Evolutionary conservation across 2,888 invertebrate genomes (phyloP), one percentile per base, ranked within the genome.

Genomic region (Pandemis cinnamomeana): DNA sequence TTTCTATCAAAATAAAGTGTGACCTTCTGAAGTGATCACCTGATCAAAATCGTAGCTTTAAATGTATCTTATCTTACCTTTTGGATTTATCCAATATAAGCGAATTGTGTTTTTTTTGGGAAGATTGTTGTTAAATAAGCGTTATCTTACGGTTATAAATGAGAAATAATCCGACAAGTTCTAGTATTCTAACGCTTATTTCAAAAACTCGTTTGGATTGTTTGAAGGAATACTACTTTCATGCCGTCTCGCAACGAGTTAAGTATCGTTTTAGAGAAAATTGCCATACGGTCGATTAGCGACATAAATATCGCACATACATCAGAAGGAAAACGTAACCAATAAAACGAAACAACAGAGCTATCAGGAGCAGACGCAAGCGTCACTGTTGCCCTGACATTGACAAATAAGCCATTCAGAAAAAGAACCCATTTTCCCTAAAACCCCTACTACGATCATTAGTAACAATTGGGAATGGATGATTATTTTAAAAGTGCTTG

Each of bases 331-430:
- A 84, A 85, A 83, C 83, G 86, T 85, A 82, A 83, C 87, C 88
- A 88, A 90, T 89, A 88, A 89, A 91, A 87, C 84, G 87, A 89
- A 89, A 89, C 89, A 90, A 88, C 84, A 81, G 83, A 83, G 86
- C 89, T 86, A 89, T 91, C 91, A 90, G 86, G 85, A 88, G 84
- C 91, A 91, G 89, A 89, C 88, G 88, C 85, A 86, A 79, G 85
- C 88, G 86, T 89, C 89, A 88, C 87, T 86, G 86, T 84, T 81
- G 83, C 78, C 78, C 84, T 88, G 91, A 91, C 90, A 88, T 90
- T 91, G 90, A 91, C 91, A 91, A 90, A 91, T 91, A 91, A 89
- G 88, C 87, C 86, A 86, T 88, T 88, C 87, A 85, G 90, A 88
- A 89, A 90, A 89, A 90, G 89, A 89, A 86, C 86, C 86, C 88